Evolutionary conservation across 1,140 invertebrate species (phyloP).

Genomic region (Rhopalosiphum padi): DNA sequence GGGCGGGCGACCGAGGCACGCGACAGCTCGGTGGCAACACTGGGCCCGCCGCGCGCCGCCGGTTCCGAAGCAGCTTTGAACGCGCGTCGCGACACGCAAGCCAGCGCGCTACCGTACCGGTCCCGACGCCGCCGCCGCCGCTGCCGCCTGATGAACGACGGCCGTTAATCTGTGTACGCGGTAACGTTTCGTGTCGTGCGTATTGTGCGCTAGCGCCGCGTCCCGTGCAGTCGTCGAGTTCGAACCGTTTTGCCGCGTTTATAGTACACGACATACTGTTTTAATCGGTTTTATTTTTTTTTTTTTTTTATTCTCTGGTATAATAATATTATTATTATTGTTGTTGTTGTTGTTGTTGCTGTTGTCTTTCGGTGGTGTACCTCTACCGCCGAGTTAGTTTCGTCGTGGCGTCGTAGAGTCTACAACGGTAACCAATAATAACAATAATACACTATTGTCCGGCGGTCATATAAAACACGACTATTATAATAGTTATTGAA

Average conservation of each 20-base stretch:
- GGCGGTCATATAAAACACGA: not conserved
- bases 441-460: not conserved
- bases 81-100: not conserved
- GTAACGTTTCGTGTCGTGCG: not conserved
- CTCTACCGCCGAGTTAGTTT: not conserved
- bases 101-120: slow-evolving; percentile 34
- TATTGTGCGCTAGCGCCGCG: not conserved
- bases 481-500: not conserved
- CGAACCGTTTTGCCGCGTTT: not conserved
- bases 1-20: not conserved
- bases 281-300: too few relatives aligned
- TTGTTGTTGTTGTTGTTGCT: not conserved
- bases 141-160: not conserved
- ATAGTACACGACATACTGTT: too few relatives aligned
- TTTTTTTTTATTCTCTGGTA: not conserved
- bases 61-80: not conserved
- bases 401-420: too few relatives aligned
- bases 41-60: not conserved
- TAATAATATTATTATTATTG: not conserved
- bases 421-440: not conserved
- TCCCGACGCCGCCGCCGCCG: not conserved
- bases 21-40: slow-evolving; percentile 44
- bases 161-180: not conserved
- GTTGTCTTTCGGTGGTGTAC: not conserved
- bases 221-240: not conserved